Base-by-base conservation (phyloP, 2,888 invertebrate species). In the Eilema depressum region DNA sequence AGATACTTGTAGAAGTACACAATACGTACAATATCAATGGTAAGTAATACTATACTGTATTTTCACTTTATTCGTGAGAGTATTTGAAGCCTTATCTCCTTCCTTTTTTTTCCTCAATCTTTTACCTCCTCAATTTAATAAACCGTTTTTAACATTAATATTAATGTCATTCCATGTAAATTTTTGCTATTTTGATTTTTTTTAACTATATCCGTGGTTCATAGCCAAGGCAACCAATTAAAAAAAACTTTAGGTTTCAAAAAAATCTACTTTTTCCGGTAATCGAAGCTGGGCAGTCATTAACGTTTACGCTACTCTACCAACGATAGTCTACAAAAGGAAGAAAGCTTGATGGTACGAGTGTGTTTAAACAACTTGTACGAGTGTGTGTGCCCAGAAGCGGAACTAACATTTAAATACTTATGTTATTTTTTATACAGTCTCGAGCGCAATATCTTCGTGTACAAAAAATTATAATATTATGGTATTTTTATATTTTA, bases 321-420 rank as follows among this genome's bases (percentile, higher is more conserved):
- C 2, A 53, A 53, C 53, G 8, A n/a, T n/a, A 1, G 20, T 47
- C 7, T 10, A 53, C n/a, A n/a, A 53, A 53, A 53, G n/a, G 53
- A 53, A n/a, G 8, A 53, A 53, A n/a, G 10, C 53, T n/a, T 53
- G n/a, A n/a, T 53, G 8, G 53, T 53, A 10, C 2, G 20, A 53
- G 53, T 53, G 37, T 37, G 53, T 53, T 20, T n/a, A n/a, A 53
- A 53, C 53, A 53, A n/a, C n/a, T 53, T 53, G n/a, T n/a, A 53
- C 7, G 53, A 53, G 53, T 53, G 53, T 53, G 47, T 47, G 53
- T 53, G 53, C 14, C 57, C 57, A 26, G 26, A 59, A 59, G 57
- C 57, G 57, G 57, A 59, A 59, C 26, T 26, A 26, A n/a, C 8
- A 53, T 53, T 53, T 53, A 53, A 53, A 53, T 53, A 53, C 53